A percentile compares a stretch with the other conserved stretches of the same genome.
These are phyloP conservation scores for Cosmia pyralina DNA, from an alignment of 2,888 invertebrate genomes.

Conservation along the genomic window DNA sequence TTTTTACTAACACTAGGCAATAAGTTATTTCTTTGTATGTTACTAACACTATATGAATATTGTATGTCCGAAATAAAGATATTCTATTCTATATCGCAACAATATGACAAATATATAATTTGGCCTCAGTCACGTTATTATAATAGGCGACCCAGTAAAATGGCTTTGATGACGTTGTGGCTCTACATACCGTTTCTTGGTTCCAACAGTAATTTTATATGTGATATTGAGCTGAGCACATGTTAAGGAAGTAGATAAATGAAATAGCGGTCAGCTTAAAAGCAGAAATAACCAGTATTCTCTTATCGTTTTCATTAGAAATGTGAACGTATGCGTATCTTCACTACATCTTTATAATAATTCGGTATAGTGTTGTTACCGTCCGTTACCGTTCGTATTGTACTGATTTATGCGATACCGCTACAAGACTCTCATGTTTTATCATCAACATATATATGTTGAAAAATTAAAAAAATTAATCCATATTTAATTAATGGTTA, in stretches of 20 bases:
- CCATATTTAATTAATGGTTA: too few relatives aligned
- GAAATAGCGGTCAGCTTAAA: slow-evolving; percentile 27
- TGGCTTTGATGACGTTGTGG: slow-evolving; percentile 24
- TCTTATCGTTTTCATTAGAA: slow-evolving; percentile 30
- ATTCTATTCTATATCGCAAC: too few relatives aligned
- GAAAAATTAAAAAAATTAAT: too few relatives aligned
- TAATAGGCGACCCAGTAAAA: slow-evolving; percentile 29
- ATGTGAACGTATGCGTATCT: slow-evolving; percentile 20
- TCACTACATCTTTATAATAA: not conserved
- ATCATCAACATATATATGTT: too few relatives aligned
- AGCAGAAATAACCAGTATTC: slow-evolving; percentile 45
- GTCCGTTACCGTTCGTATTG: not conserved
- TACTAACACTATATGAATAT: too few relatives aligned
- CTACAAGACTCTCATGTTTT: not conserved
- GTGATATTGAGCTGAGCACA: slow-evolving; percentile 12
- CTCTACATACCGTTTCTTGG: not conserved
- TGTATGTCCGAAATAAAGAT: too few relatives aligned
- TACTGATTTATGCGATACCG: not conserved
- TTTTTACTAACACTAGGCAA: too few relatives aligned
- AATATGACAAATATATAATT: slow-evolving; percentile 3
- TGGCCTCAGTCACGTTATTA: not conserved
- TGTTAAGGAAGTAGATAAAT: slow-evolving; percentile 23
- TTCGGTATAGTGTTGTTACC: not conserved
- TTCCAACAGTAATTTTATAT: slow-evolving; percentile 23
- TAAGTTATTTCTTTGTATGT: too few relatives aligned